Evolutionary conservation across 2,888 invertebrate genomes (phyloP), one percentile per base, ranked within the genome.

Genomic region (Zhuqinia jingwanae): DNA sequence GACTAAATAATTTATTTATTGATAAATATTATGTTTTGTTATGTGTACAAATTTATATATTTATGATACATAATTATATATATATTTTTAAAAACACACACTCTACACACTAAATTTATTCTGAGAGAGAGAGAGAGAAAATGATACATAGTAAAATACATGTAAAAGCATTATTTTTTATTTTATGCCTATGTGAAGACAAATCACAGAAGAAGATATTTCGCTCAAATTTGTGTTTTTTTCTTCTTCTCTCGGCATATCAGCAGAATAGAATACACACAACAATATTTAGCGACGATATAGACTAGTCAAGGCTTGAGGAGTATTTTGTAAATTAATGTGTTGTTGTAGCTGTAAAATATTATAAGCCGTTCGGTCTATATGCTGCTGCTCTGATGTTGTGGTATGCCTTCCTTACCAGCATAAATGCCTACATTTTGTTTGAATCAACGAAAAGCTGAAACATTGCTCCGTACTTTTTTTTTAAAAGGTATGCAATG

Each of bases 31-130:
- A 45, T 68, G 42, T 25, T 6, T 65, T 65, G 22, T 56, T 20
- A 15, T 70, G 70, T 70, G 25, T 70, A 70, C 70, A 70, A 70
- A 70, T 70, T 70, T n/a, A n/a, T n/a, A n/a, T n/a, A n/a, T n/a
- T n/a, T n/a, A n/a, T 70, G 45, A 70, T 70, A 45, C 70, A 70
- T 70, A 68, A 20, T 53, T 17, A 6, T 3, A 36, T 36, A n/a
- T 36, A 6, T 36, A 36, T 36, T 36, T 3, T 58, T 27, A 47
- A 50, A 70, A 50, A 50, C 47, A 70, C 45, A 50, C 47, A 70
- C 45, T 15, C 50, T 25, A 50, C 73, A 73, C 73, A 13, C 11
- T 45, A 53, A 22, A 22, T 53, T 73, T 73, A 73, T 27, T 73
- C 47, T 36, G 17, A 0, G 36, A 47, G 47, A 53, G 17, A 17